Conservation (phyloP, 2,113 vertebrate species). For the Myiozetetes cayanensis region DNA sequence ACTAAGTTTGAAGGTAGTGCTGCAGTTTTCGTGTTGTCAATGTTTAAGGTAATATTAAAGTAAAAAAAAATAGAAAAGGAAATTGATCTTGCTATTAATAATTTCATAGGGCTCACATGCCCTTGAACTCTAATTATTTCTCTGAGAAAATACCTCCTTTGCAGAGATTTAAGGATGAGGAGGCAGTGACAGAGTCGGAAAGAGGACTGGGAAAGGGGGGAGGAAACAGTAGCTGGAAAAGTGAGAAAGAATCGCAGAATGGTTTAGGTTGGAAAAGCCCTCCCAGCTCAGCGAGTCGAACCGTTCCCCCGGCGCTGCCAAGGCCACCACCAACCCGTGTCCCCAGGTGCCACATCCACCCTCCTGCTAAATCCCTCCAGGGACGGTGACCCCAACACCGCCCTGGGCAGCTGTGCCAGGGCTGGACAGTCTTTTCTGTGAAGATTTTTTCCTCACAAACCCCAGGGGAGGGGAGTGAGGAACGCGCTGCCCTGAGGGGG, state of each 20-base stretch:
- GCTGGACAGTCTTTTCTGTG: neutral
- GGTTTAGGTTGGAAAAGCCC: neutral
- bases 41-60: neutral
- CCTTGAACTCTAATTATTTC: neutral
- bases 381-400: neutral
- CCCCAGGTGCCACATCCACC: too few species aligned
- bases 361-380: neutral
- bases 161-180: neutral
- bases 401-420: neutral
- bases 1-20: neutral
- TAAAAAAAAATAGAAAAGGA: neutral
- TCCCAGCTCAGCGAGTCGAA: neutral
- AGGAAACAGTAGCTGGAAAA: neutral
- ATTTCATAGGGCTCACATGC: neutral
- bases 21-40: neutral
- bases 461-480: fast-evolving
- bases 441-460: neutral
- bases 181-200: neutral
- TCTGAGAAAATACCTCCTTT: neutral
- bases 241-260: neutral
- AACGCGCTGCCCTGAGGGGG: neutral
- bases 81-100: neutral
- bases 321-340: neutral
- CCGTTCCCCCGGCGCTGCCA: neutral
- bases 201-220: neutral